phyloP scores from a whole-genome alignment of 2,113 vertebrate genomes.

The western clawed frog (Xenopus tropicalis) region UCB_Xtro_10.0 CM004444.2:143927501-143928000 shows the following conservation, averaged over 20 bases:
- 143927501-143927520: conserved; percentile 98
- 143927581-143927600: conserved; percentile 93
- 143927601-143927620: conserved; percentile 91
- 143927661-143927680: not conserved
- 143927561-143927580: conserved; percentile 87
- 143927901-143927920: conserved; percentile 19
- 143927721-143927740: conserved; percentile 6
- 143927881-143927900: conserved; percentile 6
- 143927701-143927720: conserved; percentile 1
- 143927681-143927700: not conserved
- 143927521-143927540: conserved; percentile 92
- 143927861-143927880: conserved; percentile 2
- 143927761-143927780: conserved; percentile 5
- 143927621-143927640: conserved; percentile 87
- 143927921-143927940: conserved; percentile 29
- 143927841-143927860: conserved; percentile 12
- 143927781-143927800: conserved; percentile 14
- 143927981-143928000: conserved; percentile 21
- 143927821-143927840: not conserved
- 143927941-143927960: conserved; percentile 4
- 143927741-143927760: conserved; percentile 5
- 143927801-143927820: conserved; percentile 10
- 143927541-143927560: conserved; percentile 95
- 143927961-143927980: not conserved
- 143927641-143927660: conserved; percentile 9